Percentiles rank a stretch among this genome's conserved stretches.
Conservation (phyloP, 2,113 vertebrate species). For the Ochotona princeps region DNA sequence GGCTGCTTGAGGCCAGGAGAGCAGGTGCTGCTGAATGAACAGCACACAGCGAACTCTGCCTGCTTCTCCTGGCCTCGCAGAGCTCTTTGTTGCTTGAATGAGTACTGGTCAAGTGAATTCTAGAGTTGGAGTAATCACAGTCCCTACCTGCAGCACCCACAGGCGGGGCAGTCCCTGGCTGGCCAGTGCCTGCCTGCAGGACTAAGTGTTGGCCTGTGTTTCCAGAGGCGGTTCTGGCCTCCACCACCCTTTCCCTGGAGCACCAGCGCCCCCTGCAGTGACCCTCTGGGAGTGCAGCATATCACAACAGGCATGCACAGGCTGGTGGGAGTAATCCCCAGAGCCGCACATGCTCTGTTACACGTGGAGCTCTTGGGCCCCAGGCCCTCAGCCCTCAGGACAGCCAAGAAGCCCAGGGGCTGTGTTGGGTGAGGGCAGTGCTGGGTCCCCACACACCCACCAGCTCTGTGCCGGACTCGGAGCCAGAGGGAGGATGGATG, state of each 20-base stretch:
- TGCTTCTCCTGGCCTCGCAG: conserved; percentile 16
- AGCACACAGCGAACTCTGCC: conserved; percentile 30
- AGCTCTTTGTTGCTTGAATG: not conserved
- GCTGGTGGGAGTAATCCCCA: too few species aligned
- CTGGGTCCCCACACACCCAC: not conserved
- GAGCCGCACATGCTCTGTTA: too few species aligned
- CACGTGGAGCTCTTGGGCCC: not conserved
- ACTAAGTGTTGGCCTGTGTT: not conserved
- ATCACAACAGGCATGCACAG: too few species aligned
- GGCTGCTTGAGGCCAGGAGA: not conserved
- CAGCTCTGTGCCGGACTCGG: too few species aligned
- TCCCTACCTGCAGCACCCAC: too few species aligned
- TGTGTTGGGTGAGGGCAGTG: not conserved
- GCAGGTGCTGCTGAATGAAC: not conserved
- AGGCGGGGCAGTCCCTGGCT: too few species aligned
- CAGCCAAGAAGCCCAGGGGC: not conserved
- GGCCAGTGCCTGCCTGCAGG: too few species aligned
- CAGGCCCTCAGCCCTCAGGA: not conserved
- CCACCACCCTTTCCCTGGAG: not conserved
- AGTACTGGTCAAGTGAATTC: not conserved
- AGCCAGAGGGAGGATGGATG: too few species aligned
- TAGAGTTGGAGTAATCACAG: not conserved
- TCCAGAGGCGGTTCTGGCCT: not conserved
- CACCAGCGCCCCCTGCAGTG: not conserved
- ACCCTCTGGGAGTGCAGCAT: not conserved